Conservation (phyloP, 2,888 invertebrate genomes). For the Ecliptopera silaceata region DNA sequence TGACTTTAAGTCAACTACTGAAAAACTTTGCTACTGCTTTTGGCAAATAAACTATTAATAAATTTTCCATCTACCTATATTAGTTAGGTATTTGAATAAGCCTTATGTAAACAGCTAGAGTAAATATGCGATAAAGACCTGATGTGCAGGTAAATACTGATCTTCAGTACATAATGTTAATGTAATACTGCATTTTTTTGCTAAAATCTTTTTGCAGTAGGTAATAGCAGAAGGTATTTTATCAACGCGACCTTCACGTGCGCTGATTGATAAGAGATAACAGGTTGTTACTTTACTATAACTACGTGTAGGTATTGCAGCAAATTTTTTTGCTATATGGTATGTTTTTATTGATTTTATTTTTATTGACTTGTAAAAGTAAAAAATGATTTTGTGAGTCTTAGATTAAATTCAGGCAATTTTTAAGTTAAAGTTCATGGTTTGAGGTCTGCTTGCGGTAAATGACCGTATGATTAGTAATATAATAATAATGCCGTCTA, state of each 20-base stretch:
- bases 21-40: too few relatives aligned
- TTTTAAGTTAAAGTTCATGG: background rate
- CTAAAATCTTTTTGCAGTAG: constrained; percentile 1
- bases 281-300: constrained; percentile 45
- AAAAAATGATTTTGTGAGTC: too few relatives aligned
- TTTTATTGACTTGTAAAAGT: too few relatives aligned
- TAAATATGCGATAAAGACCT: background rate
- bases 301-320: background rate
- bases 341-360: too few relatives aligned
- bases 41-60: too few relatives aligned
- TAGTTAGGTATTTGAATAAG: too few relatives aligned
- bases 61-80: too few relatives aligned
- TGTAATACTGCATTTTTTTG: background rate
- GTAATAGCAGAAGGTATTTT: constrained; percentile 47
- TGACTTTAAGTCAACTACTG: too few relatives aligned
- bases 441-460: constrained; percentile 31
- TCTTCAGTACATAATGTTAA: background rate
- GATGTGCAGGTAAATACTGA: too few relatives aligned
- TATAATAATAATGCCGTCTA: constrained; percentile 38
- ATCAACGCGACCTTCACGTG: constrained; percentile 77
- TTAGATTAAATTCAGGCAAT: too few relatives aligned
- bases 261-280: constrained; percentile 81
- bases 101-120: too few relatives aligned
- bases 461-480: constrained; percentile 19
- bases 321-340: too few relatives aligned